Evolutionary conservation across 2,113 vertebrate species (phyloP).

Genomic region (Aythya baeri): DNA sequence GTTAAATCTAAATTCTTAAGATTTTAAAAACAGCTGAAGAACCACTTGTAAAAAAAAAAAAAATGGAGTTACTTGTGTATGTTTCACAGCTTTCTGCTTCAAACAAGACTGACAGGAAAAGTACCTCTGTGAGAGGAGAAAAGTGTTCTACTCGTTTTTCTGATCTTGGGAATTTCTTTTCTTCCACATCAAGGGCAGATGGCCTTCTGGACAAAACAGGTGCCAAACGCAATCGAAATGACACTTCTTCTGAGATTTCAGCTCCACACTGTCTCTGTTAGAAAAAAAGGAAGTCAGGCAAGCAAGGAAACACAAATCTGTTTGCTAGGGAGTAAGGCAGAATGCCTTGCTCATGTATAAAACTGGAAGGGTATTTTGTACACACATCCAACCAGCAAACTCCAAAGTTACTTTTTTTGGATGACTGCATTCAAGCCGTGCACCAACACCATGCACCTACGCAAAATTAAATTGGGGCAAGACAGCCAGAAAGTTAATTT

Average conservation of each 20-base stretch:
- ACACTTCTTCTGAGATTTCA: rapidly evolving
- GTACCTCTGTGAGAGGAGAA: slow-evolving; percentile 31
- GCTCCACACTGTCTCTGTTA: background rate
- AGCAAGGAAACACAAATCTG: background rate
- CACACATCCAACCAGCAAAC: background rate
- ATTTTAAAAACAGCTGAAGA: background rate
- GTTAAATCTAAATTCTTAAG: background rate
- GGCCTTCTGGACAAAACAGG: background rate
- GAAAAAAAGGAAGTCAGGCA: background rate
- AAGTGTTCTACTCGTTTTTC: background rate
- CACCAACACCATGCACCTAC: background rate
- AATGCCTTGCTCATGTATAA: slow-evolving; percentile 68
- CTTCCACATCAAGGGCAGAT: background rate
- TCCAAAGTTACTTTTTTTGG: background rate
- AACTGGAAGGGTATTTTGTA: background rate
- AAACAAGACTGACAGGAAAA: background rate
- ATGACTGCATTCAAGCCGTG: background rate
- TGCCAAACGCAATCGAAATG: background rate
- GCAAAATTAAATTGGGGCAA: background rate
- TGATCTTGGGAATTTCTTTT: background rate
- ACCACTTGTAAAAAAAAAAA: background rate
- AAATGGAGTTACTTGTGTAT: background rate
- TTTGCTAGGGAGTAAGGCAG: background rate
- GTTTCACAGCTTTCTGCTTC: background rate
- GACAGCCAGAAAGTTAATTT: background rate